Percentiles rank a stretch among this genome's conserved stretches.
phyloP scores from a whole-genome alignment of 2,113 vertebrate species.

The Sigmodon hispidus region DNA sequence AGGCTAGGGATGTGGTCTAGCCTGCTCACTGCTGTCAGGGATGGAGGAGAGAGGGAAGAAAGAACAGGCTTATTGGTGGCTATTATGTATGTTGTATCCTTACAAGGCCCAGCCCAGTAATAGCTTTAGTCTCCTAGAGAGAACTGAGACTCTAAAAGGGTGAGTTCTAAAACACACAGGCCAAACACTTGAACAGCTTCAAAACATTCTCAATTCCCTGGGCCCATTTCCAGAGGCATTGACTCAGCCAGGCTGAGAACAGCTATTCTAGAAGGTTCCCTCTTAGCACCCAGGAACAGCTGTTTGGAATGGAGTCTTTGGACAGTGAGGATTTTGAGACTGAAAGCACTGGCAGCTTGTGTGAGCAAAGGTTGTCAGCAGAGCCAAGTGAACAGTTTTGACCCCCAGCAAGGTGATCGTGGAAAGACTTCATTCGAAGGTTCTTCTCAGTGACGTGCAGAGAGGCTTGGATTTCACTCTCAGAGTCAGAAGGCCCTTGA shows the following conservation, averaged over 20 bases:
- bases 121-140: not conserved
- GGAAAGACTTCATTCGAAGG: not conserved
- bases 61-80: not conserved
- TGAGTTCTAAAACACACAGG: not conserved
- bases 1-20: not conserved
- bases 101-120: not conserved
- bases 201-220: not conserved
- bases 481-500: not conserved
- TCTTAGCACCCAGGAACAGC: conserved; percentile 44
- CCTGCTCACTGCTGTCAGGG: not conserved
- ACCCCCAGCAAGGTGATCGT: not conserved
- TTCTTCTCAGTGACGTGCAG: accelerated
- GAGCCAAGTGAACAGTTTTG: not conserved
- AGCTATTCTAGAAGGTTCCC: not conserved
- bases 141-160: not conserved
- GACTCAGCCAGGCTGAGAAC: not conserved
- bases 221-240: not conserved
- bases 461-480: not conserved
- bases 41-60: not conserved
- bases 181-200: not conserved
- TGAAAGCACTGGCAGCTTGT: not conserved
- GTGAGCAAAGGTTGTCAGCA: conserved; percentile 11
- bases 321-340: not conserved
- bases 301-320: conserved; percentile 43
- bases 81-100: not conserved